phyloP scores from a whole-genome alignment of 2,888 invertebrate species.

The Corbicula japonica region DNA sequence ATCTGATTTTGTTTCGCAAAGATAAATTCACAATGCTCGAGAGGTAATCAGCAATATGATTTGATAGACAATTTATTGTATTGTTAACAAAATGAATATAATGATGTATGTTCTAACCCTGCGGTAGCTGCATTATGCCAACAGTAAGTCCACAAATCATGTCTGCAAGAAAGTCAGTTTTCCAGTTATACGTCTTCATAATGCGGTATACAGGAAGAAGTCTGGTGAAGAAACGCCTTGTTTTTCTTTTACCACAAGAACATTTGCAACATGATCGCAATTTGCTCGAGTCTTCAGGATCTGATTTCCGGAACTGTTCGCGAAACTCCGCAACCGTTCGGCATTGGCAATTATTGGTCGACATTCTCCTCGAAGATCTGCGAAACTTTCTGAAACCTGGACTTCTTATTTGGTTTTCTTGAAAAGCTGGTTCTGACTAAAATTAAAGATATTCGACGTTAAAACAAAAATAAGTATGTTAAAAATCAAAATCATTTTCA shows the following conservation, averaged over 20 bases:
- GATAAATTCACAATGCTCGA: no score
- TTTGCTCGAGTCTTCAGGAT: slow-evolving; percentile 21
- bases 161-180: slow-evolving; percentile 90
- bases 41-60: no score
- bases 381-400: slow-evolving; percentile 4
- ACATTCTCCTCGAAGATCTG: slow-evolving; percentile 23
- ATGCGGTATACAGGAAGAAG: slow-evolving; percentile 83
- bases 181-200: slow-evolving; percentile 82
- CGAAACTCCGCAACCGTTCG: slow-evolving; percentile 60
- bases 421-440: slow-evolving; percentile 18
- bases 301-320: slow-evolving; percentile 51
- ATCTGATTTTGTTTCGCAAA: no score
- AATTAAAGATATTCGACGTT: no score
- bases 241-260: slow-evolving; percentile 68
- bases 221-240: slow-evolving; percentile 64
- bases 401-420: background rate
- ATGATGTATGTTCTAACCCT: slow-evolving; percentile 85
- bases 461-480: no score
- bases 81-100: no score
- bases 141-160: slow-evolving; percentile 94
- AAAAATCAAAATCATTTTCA: no score
- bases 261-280: slow-evolving; percentile 19
- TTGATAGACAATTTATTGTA: no score
- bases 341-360: slow-evolving; percentile 22
- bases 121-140: slow-evolving; percentile 87